Base-by-base conservation (phyloP, 2,113 vertebrate genomes). In the Micronisus gabar region DNA sequence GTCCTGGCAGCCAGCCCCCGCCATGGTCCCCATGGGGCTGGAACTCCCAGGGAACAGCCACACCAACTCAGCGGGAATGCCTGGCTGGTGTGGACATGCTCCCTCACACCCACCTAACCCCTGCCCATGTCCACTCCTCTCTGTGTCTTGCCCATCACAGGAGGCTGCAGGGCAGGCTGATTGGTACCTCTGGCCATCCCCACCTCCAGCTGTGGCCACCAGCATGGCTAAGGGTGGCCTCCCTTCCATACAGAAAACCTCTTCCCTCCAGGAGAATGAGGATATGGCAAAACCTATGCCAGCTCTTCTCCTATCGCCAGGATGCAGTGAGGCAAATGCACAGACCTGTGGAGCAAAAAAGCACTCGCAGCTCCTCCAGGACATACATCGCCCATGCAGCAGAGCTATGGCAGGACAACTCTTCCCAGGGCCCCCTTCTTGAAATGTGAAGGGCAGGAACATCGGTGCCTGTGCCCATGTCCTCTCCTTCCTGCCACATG, bases 1-100 rank as follows among this genome's bases (percentile, higher is more conserved):
- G 0, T 29, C 32, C 52, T 7, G 3, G n/a, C 8, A 71, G 43
- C 34, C 30, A 41, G 40, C 4, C 27, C 67, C 50, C 1, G 0
- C n/a, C 4, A 0, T 0, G 2, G 40, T 38, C 32, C 48, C 38
- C 1, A 0, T 1, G 1, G 52, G n/a, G 23, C 72, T 36, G 48
- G 21, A 40, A 6, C 48, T 50, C 52, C 3, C 0, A 3, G 62
- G 61, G 19, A 62, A 88, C 56, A 73, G 81, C 48, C 78, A 70
- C 84, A 43, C 14, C 30, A 50, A 8, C 4, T 3, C 74, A 58
- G 48, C 1, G 5, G 34, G 17, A 50, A 55, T 38, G 47, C 52
- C 45, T 0, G 0, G 26, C 18, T 4, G 5, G n/a, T 25, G 40
- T 47, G 26, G 9, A 32, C 14, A 0, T 36, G 67, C 5, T 72